Evolutionary conservation across 2,888 invertebrate genomes (phyloP).

Genomic region (Lithophane semibrunnea): DNA sequence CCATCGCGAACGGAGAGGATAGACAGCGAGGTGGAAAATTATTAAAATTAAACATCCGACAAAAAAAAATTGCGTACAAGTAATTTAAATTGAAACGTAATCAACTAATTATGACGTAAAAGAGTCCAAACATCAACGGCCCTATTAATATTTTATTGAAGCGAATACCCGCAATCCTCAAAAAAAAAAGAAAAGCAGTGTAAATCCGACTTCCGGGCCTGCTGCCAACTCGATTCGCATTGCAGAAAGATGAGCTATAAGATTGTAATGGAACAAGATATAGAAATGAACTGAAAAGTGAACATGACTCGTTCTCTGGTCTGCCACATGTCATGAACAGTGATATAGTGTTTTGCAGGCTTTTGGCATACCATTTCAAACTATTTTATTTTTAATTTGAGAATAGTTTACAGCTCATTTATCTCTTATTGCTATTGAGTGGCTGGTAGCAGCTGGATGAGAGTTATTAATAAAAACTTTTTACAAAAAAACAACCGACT

Average conservation of each 20-base stretch:
- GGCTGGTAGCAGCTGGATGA: neutral
- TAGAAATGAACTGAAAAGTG: conserved; percentile 67
- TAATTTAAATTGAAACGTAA: neutral
- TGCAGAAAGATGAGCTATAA: conserved; percentile 83
- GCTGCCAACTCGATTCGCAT: conserved; percentile 82
- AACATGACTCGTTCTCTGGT: conserved; percentile 46
- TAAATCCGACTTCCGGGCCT: conserved; percentile 78
- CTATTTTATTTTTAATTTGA: neutral
- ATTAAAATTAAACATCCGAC: too few species aligned
- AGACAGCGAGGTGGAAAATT: too few species aligned
- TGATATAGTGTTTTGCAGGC: conserved; percentile 30
- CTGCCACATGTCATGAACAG: conserved; percentile 37
- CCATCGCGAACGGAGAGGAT: too few species aligned
- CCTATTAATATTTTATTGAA: conserved; percentile 55
- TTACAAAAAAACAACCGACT: too few species aligned
- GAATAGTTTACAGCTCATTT: neutral
- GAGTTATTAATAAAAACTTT: neutral
- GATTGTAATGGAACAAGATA: conserved; percentile 73
- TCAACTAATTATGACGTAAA: conserved; percentile 6
- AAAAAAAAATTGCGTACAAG: too few species aligned
- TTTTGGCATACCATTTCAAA: conserved; percentile 11
- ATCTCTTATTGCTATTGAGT: neutral
- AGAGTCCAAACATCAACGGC: conserved; percentile 18
- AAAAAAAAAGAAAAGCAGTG: conserved; percentile 68
- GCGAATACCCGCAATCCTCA: conserved; percentile 48